Percentiles rank a stretch among this genome's conserved stretches.
Conservation (phyloP, 2,888 invertebrate species). For the Phyllotreta striolata region DNA sequence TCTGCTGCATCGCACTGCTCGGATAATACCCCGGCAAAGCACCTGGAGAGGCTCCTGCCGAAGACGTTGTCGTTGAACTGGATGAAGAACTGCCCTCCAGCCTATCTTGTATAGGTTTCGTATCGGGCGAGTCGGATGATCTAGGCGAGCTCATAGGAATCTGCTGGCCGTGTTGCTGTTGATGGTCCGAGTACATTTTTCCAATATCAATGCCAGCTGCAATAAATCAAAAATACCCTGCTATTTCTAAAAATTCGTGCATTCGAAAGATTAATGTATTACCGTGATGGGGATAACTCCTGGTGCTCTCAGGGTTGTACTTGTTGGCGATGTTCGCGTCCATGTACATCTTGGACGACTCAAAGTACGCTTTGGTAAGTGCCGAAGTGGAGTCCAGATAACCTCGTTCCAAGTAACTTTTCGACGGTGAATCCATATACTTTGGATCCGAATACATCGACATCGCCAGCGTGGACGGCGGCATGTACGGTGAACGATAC, state of each 20-base stretch:
- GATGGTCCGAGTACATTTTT: conserved; percentile 67
- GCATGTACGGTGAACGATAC: conserved; percentile 75
- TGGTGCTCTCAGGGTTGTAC: conserved; percentile 57
- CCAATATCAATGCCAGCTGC: conserved; percentile 66
- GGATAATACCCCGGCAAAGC: conserved; percentile 66
- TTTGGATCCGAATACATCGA: conserved; percentile 79
- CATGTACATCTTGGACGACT: conserved; percentile 77
- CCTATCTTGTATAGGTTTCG: conserved; percentile 53
- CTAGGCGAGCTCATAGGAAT: conserved; percentile 47
- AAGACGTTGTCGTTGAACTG: conserved; percentile 66
- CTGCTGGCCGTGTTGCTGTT: conserved; percentile 40
- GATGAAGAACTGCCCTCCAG: conserved; percentile 66
- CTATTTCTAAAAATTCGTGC: too few relatives aligned
- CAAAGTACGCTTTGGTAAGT: conserved; percentile 75
- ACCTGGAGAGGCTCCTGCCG: conserved; percentile 73
- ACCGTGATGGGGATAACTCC: conserved; percentile 55
- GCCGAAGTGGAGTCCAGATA: conserved; percentile 74
- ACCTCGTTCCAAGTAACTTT: conserved; percentile 68
- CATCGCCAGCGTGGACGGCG: conserved; percentile 68
- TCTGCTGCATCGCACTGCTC: conserved; percentile 61
- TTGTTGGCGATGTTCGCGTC: conserved; percentile 66
- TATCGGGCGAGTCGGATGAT: conserved; percentile 67
- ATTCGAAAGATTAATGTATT: background rate
- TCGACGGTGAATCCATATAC: conserved; percentile 67
- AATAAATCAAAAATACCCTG: background rate